Evolutionary conservation across 2,113 vertebrate species (phyloP), one percentile per base, ranked within the genome.

Genomic region (Microcebus lehilahytsara): DNA sequence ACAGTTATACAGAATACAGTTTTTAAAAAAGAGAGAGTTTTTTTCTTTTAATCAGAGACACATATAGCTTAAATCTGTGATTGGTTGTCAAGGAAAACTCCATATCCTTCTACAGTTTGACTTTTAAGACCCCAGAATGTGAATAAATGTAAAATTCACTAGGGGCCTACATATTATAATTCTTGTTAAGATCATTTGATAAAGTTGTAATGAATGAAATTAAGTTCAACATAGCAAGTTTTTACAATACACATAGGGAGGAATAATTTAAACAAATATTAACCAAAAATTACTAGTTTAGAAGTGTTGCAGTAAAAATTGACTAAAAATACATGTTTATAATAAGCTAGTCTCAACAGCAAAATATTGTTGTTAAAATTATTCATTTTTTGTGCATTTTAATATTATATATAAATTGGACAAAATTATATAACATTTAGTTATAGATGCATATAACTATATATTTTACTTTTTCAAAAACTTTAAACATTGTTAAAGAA

Each of bases 231-330:
- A 87, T 27, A 49, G 40, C 2, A 69, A 46, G 3, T 62, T 87
- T 91, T 91, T 89, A 22, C 6, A 40, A 69, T 78, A 69, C 22
- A 37, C 0, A 0, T 27, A 53, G 11, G 19, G 10, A 81, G 60
- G 87, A 83, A 23, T 75, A 77, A 79, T 89, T 92, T 77, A 46
- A 90, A 46, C n/a, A 64, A 58, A 91, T 94, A 67, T 51, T 62
- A 62, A 78, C 51, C 30, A 92, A 83, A 62, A 74, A 60, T 75
- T 22, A 60, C 58, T 77, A 42, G 5, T 11, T 51, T 71, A 62
- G n/a, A 93, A 85, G 13, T 17, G 40, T 40, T 71, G 30, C 3
- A 58, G 32, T 53, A 95, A 60, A 80, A 69, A 37, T 37, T 71
- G 7, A 23, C 22, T 67, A 30, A 89, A 87, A 42, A 34, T 30